phyloP scores from a whole-genome alignment of 2,888 invertebrate genomes.

The Mantis religiosa region DNA sequence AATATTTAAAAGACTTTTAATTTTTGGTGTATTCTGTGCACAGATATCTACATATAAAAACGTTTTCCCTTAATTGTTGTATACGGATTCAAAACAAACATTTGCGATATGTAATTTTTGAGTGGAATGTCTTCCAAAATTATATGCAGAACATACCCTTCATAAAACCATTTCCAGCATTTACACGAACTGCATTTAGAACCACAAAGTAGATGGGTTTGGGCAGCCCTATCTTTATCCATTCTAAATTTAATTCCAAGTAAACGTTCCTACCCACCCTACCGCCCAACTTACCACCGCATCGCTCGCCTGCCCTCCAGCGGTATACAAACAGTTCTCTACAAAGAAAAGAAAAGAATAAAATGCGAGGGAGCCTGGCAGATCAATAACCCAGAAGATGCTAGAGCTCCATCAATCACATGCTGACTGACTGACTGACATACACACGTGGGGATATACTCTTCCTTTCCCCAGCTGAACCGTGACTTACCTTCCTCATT shows the following conservation, averaged over 20 bases:
- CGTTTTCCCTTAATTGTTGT: no score
- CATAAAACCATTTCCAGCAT: no score
- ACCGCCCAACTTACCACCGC: neutral
- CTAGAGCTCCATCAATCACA: neutral
- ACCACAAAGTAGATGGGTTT: neutral
- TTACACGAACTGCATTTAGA: no score
- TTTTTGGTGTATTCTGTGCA: no score
- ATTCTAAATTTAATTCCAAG: neutral
- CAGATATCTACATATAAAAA: no score
- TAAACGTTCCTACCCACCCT: neutral
- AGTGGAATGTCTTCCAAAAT: no score
- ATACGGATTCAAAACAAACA: no score
- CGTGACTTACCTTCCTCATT: no score
- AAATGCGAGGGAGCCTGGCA: neutral
- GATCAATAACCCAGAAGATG: neutral
- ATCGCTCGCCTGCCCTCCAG: neutral
- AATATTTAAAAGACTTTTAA: no score
- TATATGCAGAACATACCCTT: no score
- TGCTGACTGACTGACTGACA: neutral
- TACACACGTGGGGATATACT: neutral
- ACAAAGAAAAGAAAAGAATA: neutral
- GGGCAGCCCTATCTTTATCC: neutral
- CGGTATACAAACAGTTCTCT: neutral
- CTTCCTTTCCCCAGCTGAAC: neutral
- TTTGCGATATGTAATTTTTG: no score